Conservation (phyloP, 2,888 invertebrate species). For the Xestia rhomboidea region DNA sequence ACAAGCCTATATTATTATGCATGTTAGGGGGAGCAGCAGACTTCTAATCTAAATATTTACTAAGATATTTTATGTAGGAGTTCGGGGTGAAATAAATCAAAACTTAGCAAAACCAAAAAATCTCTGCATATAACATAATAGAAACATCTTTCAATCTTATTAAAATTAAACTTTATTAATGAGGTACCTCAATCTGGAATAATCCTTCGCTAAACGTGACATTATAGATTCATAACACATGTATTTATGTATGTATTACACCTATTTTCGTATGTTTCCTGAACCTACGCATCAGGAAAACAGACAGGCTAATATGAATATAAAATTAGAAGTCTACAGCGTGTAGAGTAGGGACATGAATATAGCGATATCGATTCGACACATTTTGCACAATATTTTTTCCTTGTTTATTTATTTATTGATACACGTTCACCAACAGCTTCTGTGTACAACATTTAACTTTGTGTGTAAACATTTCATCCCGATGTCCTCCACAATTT, state of each 20-base stretch:
- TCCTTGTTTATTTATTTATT: neutral
- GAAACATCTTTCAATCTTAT: neutral
- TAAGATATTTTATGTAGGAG: neutral
- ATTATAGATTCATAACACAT: constrained; percentile 1
- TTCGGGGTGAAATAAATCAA: neutral
- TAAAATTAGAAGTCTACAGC: constrained; percentile 10
- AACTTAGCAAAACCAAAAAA: neutral
- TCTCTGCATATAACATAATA: too few relatives aligned
- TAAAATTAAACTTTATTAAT: neutral
- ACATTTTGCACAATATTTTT: neutral
- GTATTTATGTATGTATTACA: constrained; percentile 5
- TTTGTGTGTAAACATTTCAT: neutral
- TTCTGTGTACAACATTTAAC: neutral
- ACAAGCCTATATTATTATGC: neutral
- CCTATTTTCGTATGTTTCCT: constrained; percentile 9
- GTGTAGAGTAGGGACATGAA: constrained; percentile 1
- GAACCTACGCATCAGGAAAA: constrained; percentile 16
- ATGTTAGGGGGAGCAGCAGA: too few relatives aligned
- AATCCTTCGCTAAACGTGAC: neutral
- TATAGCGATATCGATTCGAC: constrained; percentile 10
- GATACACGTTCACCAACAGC: too few relatives aligned
- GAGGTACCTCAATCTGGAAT: neutral
- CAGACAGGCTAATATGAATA: constrained; percentile 34
- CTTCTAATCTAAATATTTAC: neutral
- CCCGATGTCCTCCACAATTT: neutral